Percentiles rank a stretch among this genome's conserved stretches.
These are phyloP conservation scores for Odontothrips loti DNA, from an alignment of 2,888 invertebrate species.

Conservation along the genomic window DNA sequence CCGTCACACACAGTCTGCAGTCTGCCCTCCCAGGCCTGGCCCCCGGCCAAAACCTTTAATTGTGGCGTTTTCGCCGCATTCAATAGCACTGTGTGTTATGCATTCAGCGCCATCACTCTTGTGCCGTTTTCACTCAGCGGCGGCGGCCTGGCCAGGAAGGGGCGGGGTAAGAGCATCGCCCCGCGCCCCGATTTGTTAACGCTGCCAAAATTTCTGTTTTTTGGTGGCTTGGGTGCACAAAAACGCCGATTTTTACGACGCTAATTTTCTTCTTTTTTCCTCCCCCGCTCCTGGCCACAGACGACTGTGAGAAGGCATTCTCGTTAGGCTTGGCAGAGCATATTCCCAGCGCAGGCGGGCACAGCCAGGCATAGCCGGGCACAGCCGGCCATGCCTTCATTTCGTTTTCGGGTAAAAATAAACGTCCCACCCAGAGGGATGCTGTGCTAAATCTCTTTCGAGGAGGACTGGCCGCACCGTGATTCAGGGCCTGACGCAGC, in stretches of 20 bases:
- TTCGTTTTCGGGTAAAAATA: background rate
- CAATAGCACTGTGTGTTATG: background rate
- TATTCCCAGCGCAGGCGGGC: no score
- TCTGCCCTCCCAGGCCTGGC: background rate
- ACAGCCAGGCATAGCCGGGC: background rate
- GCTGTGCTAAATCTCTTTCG: conserved; percentile 12
- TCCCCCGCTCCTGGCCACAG: no score
- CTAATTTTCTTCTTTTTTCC: no score
- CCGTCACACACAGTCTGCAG: background rate
- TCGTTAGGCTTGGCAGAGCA: no score
- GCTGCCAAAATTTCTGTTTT: no score
- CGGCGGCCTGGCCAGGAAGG: background rate
- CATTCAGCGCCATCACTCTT: background rate
- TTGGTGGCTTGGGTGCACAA: no score
- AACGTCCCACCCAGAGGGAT: conserved; percentile 7
- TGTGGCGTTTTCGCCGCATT: background rate
- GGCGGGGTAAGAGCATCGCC: no score
- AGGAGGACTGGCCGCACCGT: background rate
- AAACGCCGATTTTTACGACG: no score
- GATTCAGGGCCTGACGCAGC: background rate
- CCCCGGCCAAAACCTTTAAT: background rate
- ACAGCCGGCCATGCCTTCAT: background rate
- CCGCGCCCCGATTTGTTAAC: no score
- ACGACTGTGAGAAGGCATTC: no score
- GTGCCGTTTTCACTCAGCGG: background rate